Base-by-base conservation (phyloP, 2,888 invertebrate species). In the Encarsia formosa region DNA sequence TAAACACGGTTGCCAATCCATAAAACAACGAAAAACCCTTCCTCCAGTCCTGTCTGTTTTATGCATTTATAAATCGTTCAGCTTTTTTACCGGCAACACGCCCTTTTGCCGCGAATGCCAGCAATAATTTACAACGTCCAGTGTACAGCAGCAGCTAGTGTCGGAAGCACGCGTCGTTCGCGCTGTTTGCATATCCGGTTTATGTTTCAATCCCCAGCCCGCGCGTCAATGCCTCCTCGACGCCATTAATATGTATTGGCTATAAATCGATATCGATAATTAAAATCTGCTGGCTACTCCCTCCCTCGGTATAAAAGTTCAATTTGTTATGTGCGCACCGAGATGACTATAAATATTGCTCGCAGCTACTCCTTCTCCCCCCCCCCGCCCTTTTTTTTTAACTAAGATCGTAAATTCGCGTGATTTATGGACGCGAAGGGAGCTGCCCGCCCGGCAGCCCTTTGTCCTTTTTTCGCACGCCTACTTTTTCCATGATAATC, bases 251-350 rank as follows among this genome's bases (percentile, higher is more conserved):
- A 70, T 71, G 68, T 69, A 69, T 70, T 67, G 70, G 65, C 70
- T 64, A 70, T 71, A 70, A 72, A 71, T 71, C 71, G 68, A 71
- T 71, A 71, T 72, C 71, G 71, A 70, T 72, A 71, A 71, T 72
- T 72, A 70, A 72, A 71, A 71, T 72, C 71, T 72, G 65, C 59
- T 63, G 57, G 52, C 52, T 53, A 23, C 52, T 53, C 49, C 46
- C 47, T 52, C 59, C 51, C 53, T 59, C 66, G 63, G 66, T 70
- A 71, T 67, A 67, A 70, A 69, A 68, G 68, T 72, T 71, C 68
- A 70, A 71, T 72, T 71, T 70, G 71, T 70, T 71, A 66, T 66
- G 65, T 68, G 70, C 42, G 32, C 20, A 60, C 66, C 64, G 67
- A 69, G 70, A 68, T 68, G 68, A 66, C 72, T 67, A 71, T 72